Conservation (phyloP, 2,888 invertebrate species). For the Drosophila atripex region DNA sequence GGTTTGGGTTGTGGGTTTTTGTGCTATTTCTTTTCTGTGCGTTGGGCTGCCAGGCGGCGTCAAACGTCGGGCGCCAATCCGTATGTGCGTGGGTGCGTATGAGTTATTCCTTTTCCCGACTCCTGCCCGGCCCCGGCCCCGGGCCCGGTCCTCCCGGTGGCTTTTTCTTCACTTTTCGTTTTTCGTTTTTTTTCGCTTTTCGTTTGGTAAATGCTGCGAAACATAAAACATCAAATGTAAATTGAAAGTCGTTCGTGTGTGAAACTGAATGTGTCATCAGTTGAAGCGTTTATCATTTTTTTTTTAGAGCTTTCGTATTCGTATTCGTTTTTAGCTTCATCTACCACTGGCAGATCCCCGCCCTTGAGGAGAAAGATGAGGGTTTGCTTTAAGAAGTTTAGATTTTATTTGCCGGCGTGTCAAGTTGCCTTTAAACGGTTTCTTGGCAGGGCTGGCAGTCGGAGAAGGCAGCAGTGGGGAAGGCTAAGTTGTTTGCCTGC, state of each 20-base stretch:
- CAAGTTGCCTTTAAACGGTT: conserved; percentile 72
- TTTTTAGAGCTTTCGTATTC: conserved; percentile 68
- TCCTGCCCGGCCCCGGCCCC: conserved; percentile 1
- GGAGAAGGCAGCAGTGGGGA: conserved; percentile 4
- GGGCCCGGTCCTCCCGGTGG: conserved; percentile 5
- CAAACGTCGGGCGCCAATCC: conserved; percentile 49
- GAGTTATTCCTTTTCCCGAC: conserved; percentile 67
- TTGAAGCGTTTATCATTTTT: conserved; percentile 79
- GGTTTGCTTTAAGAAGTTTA: conserved; percentile 66
- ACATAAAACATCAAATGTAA: conserved; percentile 79
- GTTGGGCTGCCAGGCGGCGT: conserved; percentile 52
- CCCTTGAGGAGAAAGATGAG: conserved; percentile 4
- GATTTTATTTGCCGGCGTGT: conserved; percentile 65
- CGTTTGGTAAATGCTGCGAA: conserved; percentile 73
- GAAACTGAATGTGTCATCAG: conserved; percentile 80
- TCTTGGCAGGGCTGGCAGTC: neutral
- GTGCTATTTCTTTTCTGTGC: conserved; percentile 46
- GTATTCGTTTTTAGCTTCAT: conserved; percentile 47
- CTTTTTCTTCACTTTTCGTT: conserved; percentile 39
- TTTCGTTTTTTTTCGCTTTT: conserved; percentile 45
- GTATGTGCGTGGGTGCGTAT: conserved; percentile 76
- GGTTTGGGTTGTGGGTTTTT: conserved; percentile 25
- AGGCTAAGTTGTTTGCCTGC: conserved; percentile 64
- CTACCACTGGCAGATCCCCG: conserved; percentile 6
- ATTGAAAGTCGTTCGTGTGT: conserved; percentile 82